Evolutionary conservation across 2,113 vertebrate genomes (phyloP).

Genomic region (Poeciliopsis prolifica): DNA sequence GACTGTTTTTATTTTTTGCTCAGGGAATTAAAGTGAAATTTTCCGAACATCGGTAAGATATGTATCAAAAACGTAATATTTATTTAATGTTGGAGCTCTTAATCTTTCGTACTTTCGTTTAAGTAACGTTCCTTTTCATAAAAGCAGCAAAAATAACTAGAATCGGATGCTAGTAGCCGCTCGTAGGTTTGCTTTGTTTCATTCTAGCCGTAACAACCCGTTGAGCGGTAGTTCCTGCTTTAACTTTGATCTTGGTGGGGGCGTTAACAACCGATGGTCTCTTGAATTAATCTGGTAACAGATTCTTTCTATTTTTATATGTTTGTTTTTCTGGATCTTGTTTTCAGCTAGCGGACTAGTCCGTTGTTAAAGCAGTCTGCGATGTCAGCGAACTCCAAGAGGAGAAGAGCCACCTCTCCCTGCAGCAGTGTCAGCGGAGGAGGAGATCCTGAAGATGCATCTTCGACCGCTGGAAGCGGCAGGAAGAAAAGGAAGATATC

Average conservation of each 20-base stretch:
- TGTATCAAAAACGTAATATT: fast-evolving
- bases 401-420: constrained; percentile 95
- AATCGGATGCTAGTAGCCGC: constrained; percentile 51
- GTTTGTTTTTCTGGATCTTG: not conserved
- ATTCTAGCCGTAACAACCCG: constrained; percentile 16
- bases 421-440: constrained; percentile 94
- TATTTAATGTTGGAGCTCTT: fast-evolving
- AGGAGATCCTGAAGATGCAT: constrained; percentile 91
- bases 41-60: constrained; percentile 42
- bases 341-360: constrained; percentile 46
- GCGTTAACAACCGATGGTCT: fast-evolving
- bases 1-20: constrained; percentile 50
- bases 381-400: constrained; percentile 87
- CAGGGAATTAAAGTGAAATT: constrained; percentile 61
- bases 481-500: constrained; percentile 90
- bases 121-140: not conserved
- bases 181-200: constrained; percentile 63
- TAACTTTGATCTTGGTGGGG: not conserved
- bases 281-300: not conserved
- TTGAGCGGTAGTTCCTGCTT: not conserved
- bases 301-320: too few species aligned
- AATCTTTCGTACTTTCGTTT: not conserved
- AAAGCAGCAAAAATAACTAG: constrained; percentile 1
- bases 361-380: constrained; percentile 35
- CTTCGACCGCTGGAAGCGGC: constrained; percentile 87